Evolutionary conservation across 2,797 vertebrate species (phyloP).

Genomic region (Fistularia tabacaria): DNA sequence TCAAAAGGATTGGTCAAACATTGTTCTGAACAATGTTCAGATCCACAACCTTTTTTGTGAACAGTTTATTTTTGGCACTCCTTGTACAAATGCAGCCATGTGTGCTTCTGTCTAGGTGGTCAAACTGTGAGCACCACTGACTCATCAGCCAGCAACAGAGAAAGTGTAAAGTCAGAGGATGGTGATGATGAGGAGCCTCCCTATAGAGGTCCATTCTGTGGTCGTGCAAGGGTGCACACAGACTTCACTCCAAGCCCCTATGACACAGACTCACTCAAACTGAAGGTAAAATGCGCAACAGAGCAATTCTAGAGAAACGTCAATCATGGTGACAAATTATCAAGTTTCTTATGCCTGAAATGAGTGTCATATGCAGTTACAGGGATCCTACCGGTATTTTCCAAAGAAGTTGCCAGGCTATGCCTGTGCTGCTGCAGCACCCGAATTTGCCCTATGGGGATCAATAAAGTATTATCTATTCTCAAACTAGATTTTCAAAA

Average conservation of each 20-base stretch:
- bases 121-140: conserved; percentile 98
- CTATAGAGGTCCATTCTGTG: conserved; percentile 95
- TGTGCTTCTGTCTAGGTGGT: conserved; percentile 79
- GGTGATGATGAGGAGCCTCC: conserved; percentile 95
- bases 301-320: not conserved
- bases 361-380: no score
- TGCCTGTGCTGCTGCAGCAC: no score
- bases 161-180: conserved; percentile 97
- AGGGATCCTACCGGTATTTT: no score
- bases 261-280: conserved; percentile 94
- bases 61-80: not conserved
- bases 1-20: no score
- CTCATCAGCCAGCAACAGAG: conserved; percentile 95
- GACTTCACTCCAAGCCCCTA: conserved; percentile 98
- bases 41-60: not conserved
- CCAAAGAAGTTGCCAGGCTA: no score
- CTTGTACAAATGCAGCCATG: not conserved
- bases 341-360: no score
- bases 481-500: no score
- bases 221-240: conserved; percentile 91
- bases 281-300: conserved; percentile 78
- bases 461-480: no score
- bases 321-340: no score
- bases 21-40: no score
- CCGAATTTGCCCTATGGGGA: no score